These are phyloP conservation scores for Acronicta alni DNA, from an alignment of 2,888 invertebrate genomes.

Conservation along the genomic window DNA sequence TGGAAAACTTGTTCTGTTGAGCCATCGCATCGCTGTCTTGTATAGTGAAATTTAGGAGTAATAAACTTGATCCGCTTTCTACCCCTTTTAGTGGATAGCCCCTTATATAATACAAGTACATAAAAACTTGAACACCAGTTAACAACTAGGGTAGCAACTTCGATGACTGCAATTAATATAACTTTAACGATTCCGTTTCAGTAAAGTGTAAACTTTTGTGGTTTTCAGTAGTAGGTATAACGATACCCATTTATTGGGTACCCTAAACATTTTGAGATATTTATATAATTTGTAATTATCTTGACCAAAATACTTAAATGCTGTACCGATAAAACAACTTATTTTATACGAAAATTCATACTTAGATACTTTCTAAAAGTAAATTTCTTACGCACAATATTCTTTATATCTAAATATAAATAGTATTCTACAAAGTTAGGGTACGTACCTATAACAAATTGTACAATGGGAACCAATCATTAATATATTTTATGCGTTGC, in stretches of 20 bases:
- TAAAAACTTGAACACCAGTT: constrained; percentile 42
- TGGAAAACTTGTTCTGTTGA: constrained; percentile 44
- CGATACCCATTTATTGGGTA: neutral
- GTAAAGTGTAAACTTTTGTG: constrained; percentile 30
- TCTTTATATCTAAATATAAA: neutral
- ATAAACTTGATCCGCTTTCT: constrained; percentile 45
- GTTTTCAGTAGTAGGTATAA: constrained; percentile 5
- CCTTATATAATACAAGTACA: constrained; percentile 38
- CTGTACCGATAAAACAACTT: no score
- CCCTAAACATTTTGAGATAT: neutral
- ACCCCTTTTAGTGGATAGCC: constrained; percentile 37
- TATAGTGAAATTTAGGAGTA: constrained; percentile 47
- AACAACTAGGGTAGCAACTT: constrained; percentile 35
- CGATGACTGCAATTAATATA: constrained; percentile 44
- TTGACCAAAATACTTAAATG: neutral
- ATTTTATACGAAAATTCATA: no score
- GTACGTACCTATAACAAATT: constrained; percentile 13
- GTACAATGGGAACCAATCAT: constrained; percentile 42
- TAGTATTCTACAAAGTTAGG: neutral
- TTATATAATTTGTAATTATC: neutral
- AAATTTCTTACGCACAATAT: no score
- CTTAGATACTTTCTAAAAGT: no score
- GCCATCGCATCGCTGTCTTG: constrained; percentile 50
- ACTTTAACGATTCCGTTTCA: constrained; percentile 35
- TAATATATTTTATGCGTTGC: constrained; percentile 68